Conservation (phyloP, 23 tunicate genomes). For the Oikopleura vanhoeffeni region DNA sequence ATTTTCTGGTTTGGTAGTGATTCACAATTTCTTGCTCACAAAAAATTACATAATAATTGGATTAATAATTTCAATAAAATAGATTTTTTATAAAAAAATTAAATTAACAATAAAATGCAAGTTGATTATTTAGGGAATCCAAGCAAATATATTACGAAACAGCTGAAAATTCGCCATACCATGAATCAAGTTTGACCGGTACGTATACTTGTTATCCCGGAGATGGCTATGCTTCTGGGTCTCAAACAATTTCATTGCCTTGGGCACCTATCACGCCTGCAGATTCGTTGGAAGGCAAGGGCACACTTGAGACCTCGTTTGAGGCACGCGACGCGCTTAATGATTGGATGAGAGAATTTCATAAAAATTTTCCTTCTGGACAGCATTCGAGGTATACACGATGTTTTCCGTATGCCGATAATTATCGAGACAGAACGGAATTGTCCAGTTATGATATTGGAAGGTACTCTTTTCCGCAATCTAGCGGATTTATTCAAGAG, state of each 20-base stretch:
- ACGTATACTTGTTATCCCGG: background rate
- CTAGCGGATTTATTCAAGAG: background rate
- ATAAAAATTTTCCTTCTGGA: constrained; percentile 1
- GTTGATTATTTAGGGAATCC: background rate
- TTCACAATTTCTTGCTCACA: too few relatives aligned
- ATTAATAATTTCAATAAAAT: too few relatives aligned
- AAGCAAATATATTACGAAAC: background rate
- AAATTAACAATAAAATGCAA: background rate
- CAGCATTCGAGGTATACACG: background rate
- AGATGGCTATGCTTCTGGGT: background rate
- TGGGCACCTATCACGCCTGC: background rate
- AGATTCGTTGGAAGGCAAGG: background rate
- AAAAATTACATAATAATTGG: too few relatives aligned
- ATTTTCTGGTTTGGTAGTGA: too few relatives aligned
- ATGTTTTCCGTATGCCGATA: background rate
- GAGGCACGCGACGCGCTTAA: background rate
- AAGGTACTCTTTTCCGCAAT: background rate
- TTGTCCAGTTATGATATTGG: background rate
- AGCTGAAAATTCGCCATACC: background rate
- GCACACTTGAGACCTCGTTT: background rate
- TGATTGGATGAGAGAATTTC: constrained; percentile 11
- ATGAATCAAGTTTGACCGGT: background rate
- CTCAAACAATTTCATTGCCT: background rate
- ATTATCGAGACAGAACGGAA: background rate
- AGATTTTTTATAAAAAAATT: background rate